Evolutionary conservation across 2,113 vertebrate genomes (phyloP), one percentile per base, ranked within the genome.

Genomic region (Corythornis cristatus): DNA sequence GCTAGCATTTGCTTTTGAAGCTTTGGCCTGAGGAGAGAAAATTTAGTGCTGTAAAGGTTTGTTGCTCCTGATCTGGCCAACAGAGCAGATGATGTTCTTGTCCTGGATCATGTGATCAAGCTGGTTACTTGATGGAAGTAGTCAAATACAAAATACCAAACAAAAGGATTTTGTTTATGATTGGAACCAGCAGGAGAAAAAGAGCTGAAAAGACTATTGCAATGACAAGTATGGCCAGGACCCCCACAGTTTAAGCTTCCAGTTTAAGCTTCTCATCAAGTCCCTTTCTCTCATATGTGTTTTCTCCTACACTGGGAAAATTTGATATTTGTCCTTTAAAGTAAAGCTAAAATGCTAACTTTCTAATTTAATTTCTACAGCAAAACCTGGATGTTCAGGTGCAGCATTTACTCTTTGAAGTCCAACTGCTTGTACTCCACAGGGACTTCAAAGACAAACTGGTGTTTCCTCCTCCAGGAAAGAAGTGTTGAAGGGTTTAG

Each of bases 341-440:
- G 58, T 29, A 37, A 84, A 73, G n/a, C 8, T 78, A 67, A 95
- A 87, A 89, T 67, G 9, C 9, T 64, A 50, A 67, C 29, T 75
- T 87, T 75, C 57, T 60, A 33, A 28, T 93, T 90, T 73, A 82
- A 82, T 93, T 90, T 90, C 75, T 89, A 16, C 43, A 75, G 61
- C 61, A 86, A 89, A 88, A 73, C 15, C 6, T 83, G 71, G 25
- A 65, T 50, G 28, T 84, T 93, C 84, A 92, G 77, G 31, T 89
- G 58, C 66, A 84, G 57, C 8, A 54, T 90, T 88, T 88, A 50
- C 37, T 73, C 91, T 96, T 94, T 94, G 94, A 92, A 95, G 84
- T 93, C 37, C 81, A 79, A 89, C 46, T 87, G 17, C 58, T 60
- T 54, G 42, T 87, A 85, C 17, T 93, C 54, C 67, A 71, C 5